Evolutionary conservation across 2,888 invertebrate genomes (phyloP).

Genomic region (Leptopilina syphax): DNA sequence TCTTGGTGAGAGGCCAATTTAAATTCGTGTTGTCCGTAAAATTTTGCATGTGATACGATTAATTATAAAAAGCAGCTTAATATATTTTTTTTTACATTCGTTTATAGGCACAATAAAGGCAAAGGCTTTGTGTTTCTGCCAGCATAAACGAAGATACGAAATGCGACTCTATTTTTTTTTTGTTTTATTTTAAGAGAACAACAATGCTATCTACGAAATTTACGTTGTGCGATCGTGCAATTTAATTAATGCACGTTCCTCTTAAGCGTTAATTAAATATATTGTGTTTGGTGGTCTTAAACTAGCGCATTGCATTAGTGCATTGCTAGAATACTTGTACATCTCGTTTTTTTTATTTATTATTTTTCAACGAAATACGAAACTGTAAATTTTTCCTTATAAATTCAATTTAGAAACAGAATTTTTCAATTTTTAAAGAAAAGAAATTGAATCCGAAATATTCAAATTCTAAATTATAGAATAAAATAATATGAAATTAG

Average conservation of each 20-base stretch:
- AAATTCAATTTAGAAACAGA: no score
- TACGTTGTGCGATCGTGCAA: slow-evolving; percentile 37
- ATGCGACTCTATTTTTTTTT: slow-evolving; percentile 26
- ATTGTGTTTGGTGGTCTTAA: slow-evolving; percentile 3
- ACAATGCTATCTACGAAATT: slow-evolving; percentile 2
- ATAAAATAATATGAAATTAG: slow-evolving; percentile 27
- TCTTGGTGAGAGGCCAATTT: not conserved
- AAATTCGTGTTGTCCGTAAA: not conserved
- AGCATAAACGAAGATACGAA: slow-evolving; percentile 61
- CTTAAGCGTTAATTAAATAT: slow-evolving; percentile 21
- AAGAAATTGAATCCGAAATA: not conserved
- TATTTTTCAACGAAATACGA: not conserved
- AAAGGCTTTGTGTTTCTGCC: slow-evolving; percentile 68
- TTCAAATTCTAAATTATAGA: not conserved
- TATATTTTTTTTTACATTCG: slow-evolving; percentile 50
- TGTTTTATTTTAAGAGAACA: slow-evolving; percentile 3
- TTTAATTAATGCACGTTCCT: slow-evolving; percentile 20
- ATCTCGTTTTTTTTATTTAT: not conserved
- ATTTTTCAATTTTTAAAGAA: not conserved
- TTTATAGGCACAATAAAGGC: slow-evolving; percentile 72
- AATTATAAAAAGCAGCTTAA: slow-evolving; percentile 43
- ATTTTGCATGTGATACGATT: not conserved
- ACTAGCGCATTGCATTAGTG: not conserved
- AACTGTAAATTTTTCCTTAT: not conserved
- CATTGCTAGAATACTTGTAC: slow-evolving; percentile 6